A percentile compares a stretch with the other conserved stretches of the same genome.
These are phyloP conservation scores for Palaemon carinicauda DNA, from an alignment of 1,140 invertebrate genomes.

Conservation along the genomic window DNA sequence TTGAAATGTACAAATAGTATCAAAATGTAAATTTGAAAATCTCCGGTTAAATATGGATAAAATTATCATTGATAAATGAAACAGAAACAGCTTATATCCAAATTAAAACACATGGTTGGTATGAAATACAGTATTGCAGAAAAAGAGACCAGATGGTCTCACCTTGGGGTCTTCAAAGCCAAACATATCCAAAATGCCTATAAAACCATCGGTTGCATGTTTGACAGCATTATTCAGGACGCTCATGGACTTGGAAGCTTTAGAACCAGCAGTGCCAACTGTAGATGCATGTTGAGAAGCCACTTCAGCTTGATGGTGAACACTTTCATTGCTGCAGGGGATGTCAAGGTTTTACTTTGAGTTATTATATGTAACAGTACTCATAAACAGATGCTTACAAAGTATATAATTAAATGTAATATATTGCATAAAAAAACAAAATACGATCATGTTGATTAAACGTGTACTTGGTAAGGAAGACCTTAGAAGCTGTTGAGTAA, in stretches of 20 bases:
- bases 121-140: too few relatives aligned
- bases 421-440: background rate
- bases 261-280: conserved; percentile 83
- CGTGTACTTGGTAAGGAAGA: too few relatives aligned
- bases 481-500: background rate
- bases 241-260: conserved; percentile 81
- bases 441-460: too few relatives aligned
- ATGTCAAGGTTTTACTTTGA: background rate
- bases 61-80: too few relatives aligned
- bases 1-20: too few relatives aligned
- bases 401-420: background rate
- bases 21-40: too few relatives aligned
- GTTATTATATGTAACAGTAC: background rate
- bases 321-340: conserved; percentile 53
- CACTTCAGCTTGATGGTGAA: conserved; percentile 64
- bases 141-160: conserved; percentile 13
- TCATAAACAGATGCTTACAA: background rate
- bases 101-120: too few relatives aligned
- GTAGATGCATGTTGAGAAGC: conserved; percentile 88
- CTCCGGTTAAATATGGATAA: too few relatives aligned
- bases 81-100: too few relatives aligned
- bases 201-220: conserved; percentile 94
- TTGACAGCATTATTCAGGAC: conserved; percentile 89
- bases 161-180: conserved; percentile 90
- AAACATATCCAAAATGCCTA: conserved; percentile 95